Percentiles rank a stretch among this genome's conserved stretches.
Evolutionary conservation across 1,140 invertebrate genomes (phyloP).

Genomic region (Danaus plexippus): DNA sequence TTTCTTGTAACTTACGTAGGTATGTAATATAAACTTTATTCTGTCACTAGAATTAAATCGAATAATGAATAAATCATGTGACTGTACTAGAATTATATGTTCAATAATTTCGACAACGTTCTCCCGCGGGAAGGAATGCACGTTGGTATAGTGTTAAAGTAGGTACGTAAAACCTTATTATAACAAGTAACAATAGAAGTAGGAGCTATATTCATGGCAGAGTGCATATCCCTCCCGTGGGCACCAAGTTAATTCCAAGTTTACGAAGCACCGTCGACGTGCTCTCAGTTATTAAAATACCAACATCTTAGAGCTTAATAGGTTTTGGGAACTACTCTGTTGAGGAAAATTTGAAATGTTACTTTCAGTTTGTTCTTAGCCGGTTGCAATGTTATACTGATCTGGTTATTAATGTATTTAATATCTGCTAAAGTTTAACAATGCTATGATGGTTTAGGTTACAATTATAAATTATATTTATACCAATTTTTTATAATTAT

Average conservation of each 20-base stretch:
- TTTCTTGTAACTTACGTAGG: not conserved
- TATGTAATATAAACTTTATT: no score
- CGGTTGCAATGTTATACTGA: constrained; percentile 17
- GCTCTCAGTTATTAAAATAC: constrained; percentile 57
- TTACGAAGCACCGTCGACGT: constrained; percentile 42
- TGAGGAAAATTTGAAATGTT: constrained; percentile 37
- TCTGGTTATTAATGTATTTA: constrained; percentile 8
- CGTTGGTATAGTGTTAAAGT: constrained; percentile 22
- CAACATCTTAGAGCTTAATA: constrained; percentile 51
- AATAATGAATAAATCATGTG: no score
- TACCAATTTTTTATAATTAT: no score
- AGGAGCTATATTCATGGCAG: constrained; percentile 41
- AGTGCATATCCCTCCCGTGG: constrained; percentile 46
- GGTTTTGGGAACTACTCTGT: constrained; percentile 47
- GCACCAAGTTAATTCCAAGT: constrained; percentile 59
- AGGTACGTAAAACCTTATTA: constrained; percentile 36
- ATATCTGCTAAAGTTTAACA: not conserved
- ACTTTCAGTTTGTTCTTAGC: constrained; percentile 18
- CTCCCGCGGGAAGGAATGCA: constrained; percentile 15
- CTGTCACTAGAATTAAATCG: no score
- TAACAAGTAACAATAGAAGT: constrained; percentile 40
- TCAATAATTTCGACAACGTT: no score
- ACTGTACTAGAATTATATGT: no score
- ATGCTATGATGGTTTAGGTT: not conserved
- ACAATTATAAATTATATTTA: no score